These are phyloP conservation scores for Kryptopterus vitreolus DNA, from an alignment of 2,797 vertebrate species.

Conservation along the genomic window DNA sequence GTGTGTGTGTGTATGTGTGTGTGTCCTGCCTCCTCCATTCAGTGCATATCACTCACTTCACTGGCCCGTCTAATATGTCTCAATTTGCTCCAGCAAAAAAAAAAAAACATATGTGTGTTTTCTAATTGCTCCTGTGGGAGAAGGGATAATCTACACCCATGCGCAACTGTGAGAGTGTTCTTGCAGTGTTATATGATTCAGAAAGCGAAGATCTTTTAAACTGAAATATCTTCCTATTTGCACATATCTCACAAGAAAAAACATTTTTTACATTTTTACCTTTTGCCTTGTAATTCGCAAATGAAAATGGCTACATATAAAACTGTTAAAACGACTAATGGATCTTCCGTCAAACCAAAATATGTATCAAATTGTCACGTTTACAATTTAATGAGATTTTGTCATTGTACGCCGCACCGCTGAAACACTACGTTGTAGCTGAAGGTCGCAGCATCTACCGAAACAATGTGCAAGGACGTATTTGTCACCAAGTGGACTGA, in stretches of 20 bases:
- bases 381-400: neutral
- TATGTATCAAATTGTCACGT: neutral
- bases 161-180: slow-evolving; percentile 20
- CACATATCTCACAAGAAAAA: neutral
- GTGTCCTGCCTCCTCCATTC: slow-evolving; percentile 77
- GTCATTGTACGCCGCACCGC: neutral
- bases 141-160: slow-evolving; percentile 48
- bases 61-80: slow-evolving; percentile 84
- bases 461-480: slow-evolving; percentile 1
- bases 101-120: slow-evolving; percentile 82
- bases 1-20: slow-evolving; percentile 36
- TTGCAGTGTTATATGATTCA: neutral
- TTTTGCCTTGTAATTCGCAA: too few relatives aligned
- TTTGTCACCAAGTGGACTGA: slow-evolving; percentile 5
- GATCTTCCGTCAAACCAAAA: neutral
- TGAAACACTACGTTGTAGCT: neutral
- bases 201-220: neutral
- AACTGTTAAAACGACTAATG: neutral
- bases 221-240: neutral
- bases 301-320: too few relatives aligned
- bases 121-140: slow-evolving; percentile 71
- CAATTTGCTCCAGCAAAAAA: slow-evolving; percentile 73
- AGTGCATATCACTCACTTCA: slow-evolving; percentile 84
- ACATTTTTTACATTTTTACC: too few relatives aligned
- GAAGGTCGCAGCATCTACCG: slow-evolving; percentile 2